Evolutionary conservation across 1,140 invertebrate species (phyloP), one percentile per base, ranked within the genome.

Genomic region (Aphelenchoides fujianensis): DNA sequence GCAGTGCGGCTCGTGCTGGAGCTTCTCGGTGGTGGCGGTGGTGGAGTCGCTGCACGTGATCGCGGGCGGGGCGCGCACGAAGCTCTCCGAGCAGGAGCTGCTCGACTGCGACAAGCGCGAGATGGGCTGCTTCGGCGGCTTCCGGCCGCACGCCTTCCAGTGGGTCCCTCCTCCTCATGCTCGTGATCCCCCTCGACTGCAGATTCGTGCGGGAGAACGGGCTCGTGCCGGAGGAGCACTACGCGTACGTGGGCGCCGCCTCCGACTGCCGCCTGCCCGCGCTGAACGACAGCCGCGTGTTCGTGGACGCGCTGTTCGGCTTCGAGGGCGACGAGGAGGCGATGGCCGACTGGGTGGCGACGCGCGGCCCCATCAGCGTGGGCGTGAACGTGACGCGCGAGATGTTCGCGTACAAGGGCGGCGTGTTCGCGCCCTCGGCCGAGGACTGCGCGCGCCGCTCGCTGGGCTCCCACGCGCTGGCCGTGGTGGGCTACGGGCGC

Each of bases 41-140:
- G 70, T 74, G 0, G 74, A 76, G 66, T 57, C 75, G 2, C 32
- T 61, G 32, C 68, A 68, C 34, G 70, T 66, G 27, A 76, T 76
- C 30, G 23, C 32, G 5, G 48, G 68, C 31, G 36, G 67, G 9
- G 68, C 31, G 16, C 19, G 77, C 28, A 19, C 54, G 27, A 52
- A 41, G 55, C 62, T 77, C 12, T 78, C 75, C 2, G 74, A 76
- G 41, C 74, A 76, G 53, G 67, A 76, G 57, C 30, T 76, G n/a
- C 70, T 76, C 52, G 74, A 76, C 34, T 76, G 74, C 54, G 75
- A 76, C 61, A 27, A 32, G 9, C 32, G 41, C 1, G 59, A 76
- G 36, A 75, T 35, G 37, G 74, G 69, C 3, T 76, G 74, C 48
- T 35, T 41, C 23, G 74, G 74, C 16, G 75, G 74, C 19, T 71